A percentile compares a stretch with the other conserved stretches of the same genome.
Evolutionary conservation across 1,140 invertebrate species (phyloP).

Genomic region (Chrysomallon squamiferum): DNA sequence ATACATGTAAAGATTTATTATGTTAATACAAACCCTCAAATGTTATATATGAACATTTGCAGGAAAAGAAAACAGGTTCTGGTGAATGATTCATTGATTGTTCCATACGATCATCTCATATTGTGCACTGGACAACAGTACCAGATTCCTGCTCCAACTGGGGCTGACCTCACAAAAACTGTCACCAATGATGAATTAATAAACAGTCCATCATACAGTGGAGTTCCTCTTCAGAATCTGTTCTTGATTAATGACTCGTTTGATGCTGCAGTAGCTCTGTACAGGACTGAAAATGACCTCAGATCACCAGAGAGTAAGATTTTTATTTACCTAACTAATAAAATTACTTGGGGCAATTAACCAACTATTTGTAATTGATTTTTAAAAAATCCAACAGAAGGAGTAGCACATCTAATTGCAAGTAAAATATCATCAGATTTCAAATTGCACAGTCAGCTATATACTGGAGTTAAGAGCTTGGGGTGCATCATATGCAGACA

Average conservation of each 20-base stretch:
- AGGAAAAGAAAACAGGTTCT: constrained; percentile 58
- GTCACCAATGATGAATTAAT: constrained; percentile 40
- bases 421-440: too few species aligned
- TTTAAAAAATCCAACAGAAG: too few species aligned
- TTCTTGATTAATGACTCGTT: constrained; percentile 59
- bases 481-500: too few species aligned
- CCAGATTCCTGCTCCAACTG: constrained; percentile 51
- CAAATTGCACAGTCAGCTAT: too few species aligned
- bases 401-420: too few species aligned
- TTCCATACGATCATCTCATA: constrained; percentile 62
- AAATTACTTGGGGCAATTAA: too few species aligned
- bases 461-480: too few species aligned
- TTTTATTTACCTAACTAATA: too few species aligned
- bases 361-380: too few species aligned
- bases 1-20: too few species aligned
- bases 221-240: constrained; percentile 51
- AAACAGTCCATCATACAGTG: constrained; percentile 37
- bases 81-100: constrained; percentile 47
- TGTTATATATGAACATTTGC: constrained; percentile 6
- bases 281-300: constrained; percentile 53
- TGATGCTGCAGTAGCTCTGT: constrained; percentile 56
- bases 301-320: constrained; percentile 42
- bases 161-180: constrained; percentile 33
- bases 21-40: background rate
- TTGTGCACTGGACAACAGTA: constrained; percentile 61